Percentiles rank a stretch among this genome's conserved stretches.
Conservation (phyloP, 2,888 invertebrate genomes). For the Rhogogaster chlorosoma region DNA sequence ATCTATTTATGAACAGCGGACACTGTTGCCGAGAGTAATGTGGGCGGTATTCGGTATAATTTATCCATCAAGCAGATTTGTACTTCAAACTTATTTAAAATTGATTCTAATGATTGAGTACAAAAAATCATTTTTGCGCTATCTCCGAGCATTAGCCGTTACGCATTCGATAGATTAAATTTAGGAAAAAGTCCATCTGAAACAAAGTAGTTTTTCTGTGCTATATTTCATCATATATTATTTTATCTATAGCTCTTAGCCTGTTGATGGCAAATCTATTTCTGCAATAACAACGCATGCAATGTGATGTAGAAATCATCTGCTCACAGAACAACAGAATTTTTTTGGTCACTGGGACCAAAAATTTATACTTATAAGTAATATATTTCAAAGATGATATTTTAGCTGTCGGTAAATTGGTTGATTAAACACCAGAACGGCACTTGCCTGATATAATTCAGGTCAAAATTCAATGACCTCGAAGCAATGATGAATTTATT, state of each 20-base stretch:
- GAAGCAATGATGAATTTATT: background rate
- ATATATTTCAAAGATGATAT: background rate
- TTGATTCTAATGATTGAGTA: background rate
- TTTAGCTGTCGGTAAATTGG: background rate
- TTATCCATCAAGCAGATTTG: background rate
- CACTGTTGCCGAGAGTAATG: conserved; percentile 40
- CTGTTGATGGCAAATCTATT: background rate
- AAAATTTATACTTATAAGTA: background rate
- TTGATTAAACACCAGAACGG: background rate
- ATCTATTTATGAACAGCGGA: conserved; percentile 11
- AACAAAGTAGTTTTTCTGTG: background rate
- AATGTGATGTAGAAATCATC: background rate
- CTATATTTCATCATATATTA: background rate
- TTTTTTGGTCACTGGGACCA: background rate
- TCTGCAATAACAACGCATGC: background rate
- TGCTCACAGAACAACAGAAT: background rate
- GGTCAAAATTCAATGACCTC: conserved; percentile 24
- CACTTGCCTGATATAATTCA: conserved; percentile 24
- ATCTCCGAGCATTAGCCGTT: background rate
- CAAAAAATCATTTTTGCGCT: background rate
- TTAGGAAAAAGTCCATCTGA: background rate
- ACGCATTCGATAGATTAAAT: background rate
- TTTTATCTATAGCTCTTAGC: background rate
- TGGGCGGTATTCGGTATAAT: conserved; percentile 29
- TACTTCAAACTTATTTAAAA: background rate